Conservation (phyloP, 92 coral and sea anemone genomes). For the Actinernus sp. region DNA sequence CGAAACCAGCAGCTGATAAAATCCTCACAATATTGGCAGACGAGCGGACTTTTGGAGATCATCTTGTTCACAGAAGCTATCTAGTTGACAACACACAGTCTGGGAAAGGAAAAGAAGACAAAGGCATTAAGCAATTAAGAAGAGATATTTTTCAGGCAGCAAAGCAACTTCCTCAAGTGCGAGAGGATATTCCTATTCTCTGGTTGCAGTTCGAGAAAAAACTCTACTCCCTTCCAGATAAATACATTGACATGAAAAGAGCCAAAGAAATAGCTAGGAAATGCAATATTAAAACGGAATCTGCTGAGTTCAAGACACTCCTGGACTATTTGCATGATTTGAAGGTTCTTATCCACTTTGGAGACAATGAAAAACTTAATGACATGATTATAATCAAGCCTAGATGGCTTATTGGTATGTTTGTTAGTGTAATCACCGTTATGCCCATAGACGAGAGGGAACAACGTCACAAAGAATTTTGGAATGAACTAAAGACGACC, state of each 20-base stretch:
- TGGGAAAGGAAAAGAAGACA: too few species aligned
- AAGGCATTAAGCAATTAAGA: too few species aligned
- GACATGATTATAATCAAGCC: slow-evolving; percentile 28
- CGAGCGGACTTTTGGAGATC: too few species aligned
- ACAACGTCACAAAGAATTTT: background rate
- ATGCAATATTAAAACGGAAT: background rate
- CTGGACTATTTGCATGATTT: slow-evolving; percentile 37
- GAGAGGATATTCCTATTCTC: slow-evolving; percentile 8
- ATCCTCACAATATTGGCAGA: too few species aligned
- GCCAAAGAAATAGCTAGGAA: background rate
- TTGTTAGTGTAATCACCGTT: slow-evolving; percentile 42
- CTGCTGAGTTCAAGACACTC: background rate
- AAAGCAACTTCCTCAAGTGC: too few species aligned
- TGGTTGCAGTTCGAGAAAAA: slow-evolving; percentile 9
- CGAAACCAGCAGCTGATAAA: too few species aligned
- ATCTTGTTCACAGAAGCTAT: too few species aligned
- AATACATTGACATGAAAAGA: background rate
- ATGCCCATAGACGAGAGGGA: slow-evolving; percentile 3
- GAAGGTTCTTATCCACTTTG: slow-evolving; percentile 24
- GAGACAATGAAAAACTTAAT: slow-evolving; percentile 12
- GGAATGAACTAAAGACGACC: slow-evolving; percentile 7
- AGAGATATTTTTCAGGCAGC: too few species aligned
- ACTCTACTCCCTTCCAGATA: background rate
- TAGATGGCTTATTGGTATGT: slow-evolving; percentile 39
- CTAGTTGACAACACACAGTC: too few species aligned